These are phyloP conservation scores for Scarus forsteni DNA, from an alignment of 2,797 vertebrate species.

Conservation along the genomic window DNA sequence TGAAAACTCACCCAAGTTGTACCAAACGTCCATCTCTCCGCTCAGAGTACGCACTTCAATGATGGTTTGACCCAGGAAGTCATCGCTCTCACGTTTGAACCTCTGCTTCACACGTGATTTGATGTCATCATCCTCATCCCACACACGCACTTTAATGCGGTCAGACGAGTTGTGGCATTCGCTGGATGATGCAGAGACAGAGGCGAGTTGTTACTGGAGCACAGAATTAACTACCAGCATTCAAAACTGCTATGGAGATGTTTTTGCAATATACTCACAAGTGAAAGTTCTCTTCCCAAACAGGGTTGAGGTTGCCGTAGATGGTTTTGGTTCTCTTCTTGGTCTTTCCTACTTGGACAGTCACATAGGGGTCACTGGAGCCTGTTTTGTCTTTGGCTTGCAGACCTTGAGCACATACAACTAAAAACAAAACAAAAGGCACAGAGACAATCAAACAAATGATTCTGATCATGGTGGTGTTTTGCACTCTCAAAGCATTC, in stretches of 20 bases:
- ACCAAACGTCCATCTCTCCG: constrained; percentile 99
- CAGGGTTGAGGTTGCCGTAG: constrained; percentile 96
- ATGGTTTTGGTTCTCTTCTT: constrained; percentile 99
- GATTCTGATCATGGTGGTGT: too few species aligned
- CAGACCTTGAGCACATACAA: constrained; percentile 95
- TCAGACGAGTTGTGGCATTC: constrained; percentile 99
- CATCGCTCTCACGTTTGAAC: constrained; percentile 96
- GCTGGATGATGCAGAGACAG: constrained; percentile 74
- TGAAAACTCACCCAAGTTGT: constrained; percentile 91
- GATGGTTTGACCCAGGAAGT: constrained; percentile 98
- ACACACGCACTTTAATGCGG: constrained; percentile 97
- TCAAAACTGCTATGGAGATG: not conserved
- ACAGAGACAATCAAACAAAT: constrained; percentile 15
- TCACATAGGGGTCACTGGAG: constrained; percentile 97
- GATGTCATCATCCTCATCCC: constrained; percentile 98
- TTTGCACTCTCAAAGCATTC: too few species aligned
- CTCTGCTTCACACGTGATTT: constrained; percentile 96
- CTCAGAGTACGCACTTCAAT: constrained; percentile 97
- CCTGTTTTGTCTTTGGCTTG: constrained; percentile 99
- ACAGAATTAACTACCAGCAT: not conserved
- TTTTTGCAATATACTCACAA: constrained; percentile 88
- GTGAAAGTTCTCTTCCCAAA: constrained; percentile 98
- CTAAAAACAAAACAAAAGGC: constrained; percentile 71
- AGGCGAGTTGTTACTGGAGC: not conserved
- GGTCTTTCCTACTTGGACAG: constrained; percentile 97